Base-by-base conservation (phyloP, 2,797 vertebrate genomes). In the Tokudaia tokunoshimensis region DNA sequence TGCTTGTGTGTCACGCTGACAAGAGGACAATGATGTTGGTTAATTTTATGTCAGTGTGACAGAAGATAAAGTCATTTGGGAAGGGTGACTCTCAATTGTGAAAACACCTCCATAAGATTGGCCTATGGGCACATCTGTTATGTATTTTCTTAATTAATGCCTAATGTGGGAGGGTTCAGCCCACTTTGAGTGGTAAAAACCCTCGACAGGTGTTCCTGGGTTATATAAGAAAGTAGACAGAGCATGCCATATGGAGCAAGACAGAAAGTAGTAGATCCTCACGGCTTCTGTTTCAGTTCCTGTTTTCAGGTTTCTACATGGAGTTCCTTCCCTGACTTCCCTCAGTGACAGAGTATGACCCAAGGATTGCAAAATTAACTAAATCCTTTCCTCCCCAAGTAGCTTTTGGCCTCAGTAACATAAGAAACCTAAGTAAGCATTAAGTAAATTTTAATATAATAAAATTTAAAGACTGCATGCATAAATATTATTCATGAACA, bases 391-490 rank as follows among this genome's bases (percentile, higher is more conserved):
- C 63, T 86, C 31, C 31, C 31, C 83, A 70, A 86, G 47, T 52
- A n/a, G 31, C 7, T 24, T 70, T 86, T 70, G 47, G 34, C 24
- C 11, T 9, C 0, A 22, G 31, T 50, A 85, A 61, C 41, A 86
- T 24, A n/a, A 24, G 63, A n/a, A 70, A 37, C 34, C 63, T 37
- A 70, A 52, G 31, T 52, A 70, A 70, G 20, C 63, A 87, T 90
- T 61, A 92, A 59, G 20, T 65, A 72, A 63, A 55, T 31, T 92
- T 83, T 41, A 90, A 95, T 93, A 94, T 72, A 91, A 87, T 72
- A 75, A 89, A 75, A 91, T 78, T 31, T 94, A 59, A 90, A 83
- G 86, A 61, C 81, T 57, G 3, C 0, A 15, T 84, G 17, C 15
- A 47, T 63, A 44, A 26, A 57, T 55, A 57, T 83, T 78, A 11